A percentile compares a stretch with the other conserved stretches of the same genome.
phyloP scores from a whole-genome alignment of 37 sponge, comb jelly and placozoan genomes.

The Diacarnus erythraeanus region DNA sequence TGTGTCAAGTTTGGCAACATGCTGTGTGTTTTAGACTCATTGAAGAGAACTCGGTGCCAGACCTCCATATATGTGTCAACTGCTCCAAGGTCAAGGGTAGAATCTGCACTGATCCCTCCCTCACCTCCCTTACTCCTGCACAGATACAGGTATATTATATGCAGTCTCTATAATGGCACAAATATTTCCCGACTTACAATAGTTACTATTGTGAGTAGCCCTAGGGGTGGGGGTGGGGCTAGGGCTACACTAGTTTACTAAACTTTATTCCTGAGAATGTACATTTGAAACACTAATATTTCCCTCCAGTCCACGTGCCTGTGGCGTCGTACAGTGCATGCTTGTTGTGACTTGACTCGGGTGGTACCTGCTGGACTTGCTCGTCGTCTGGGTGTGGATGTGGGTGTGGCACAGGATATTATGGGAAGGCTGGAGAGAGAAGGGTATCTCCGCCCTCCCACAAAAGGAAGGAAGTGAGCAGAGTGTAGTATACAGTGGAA shows the following conservation, averaged over 20 bases:
- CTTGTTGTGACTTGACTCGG: constrained; percentile 49
- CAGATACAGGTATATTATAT: constrained; percentile 36
- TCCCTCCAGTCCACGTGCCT: constrained; percentile 63
- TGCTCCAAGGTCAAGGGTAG: constrained; percentile 25
- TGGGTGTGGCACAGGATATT: constrained; percentile 69
- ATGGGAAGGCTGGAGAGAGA: constrained; percentile 76
- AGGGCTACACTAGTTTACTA: no score
- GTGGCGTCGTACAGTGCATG: constrained; percentile 80
- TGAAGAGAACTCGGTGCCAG: constrained; percentile 45
- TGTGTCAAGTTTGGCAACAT: constrained; percentile 82
- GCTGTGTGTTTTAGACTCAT: constrained; percentile 76
- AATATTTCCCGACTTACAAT: background rate
- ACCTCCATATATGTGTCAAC: constrained; percentile 73
- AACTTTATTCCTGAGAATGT: no score
- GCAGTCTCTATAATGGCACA: no score
- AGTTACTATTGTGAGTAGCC: no score
- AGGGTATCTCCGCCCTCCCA: constrained; percentile 55
- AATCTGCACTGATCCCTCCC: constrained; percentile 59
- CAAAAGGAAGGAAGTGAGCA: constrained; percentile 49
- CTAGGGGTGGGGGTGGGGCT: no score
- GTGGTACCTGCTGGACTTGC: constrained; percentile 40
- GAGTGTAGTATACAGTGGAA: background rate
- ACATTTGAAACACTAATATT: no score
- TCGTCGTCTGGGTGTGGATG: constrained; percentile 63
- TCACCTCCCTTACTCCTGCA: constrained; percentile 42